Conservation (phyloP, 2,888 invertebrate genomes). For the Gnatocerus cornutus region DNA sequence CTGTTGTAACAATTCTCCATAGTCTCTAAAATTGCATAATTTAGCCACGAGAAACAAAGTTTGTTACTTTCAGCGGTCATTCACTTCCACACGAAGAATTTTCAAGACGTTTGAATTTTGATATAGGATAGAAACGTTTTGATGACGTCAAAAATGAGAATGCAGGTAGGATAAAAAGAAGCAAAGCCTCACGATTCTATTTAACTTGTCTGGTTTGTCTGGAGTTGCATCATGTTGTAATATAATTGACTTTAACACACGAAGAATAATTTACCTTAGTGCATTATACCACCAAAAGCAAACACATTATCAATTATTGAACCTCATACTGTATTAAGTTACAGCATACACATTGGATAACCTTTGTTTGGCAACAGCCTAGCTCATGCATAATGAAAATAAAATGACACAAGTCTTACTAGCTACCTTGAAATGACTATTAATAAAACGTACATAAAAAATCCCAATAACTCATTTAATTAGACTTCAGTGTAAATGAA, state of each 20-base stretch:
- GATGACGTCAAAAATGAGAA: no score
- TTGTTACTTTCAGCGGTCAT: no score
- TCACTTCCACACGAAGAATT: neutral
- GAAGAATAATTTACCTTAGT: conserved; percentile 48
- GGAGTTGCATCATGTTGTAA: conserved; percentile 5
- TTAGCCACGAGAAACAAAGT: no score
- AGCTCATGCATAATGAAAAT: conserved; percentile 34
- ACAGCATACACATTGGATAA: conserved; percentile 37
- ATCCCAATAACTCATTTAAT: conserved; percentile 21
- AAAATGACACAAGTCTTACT: conserved; percentile 13
- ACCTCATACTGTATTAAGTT: conserved; percentile 26
- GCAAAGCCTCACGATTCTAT: no score
- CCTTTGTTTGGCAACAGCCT: conserved; percentile 37
- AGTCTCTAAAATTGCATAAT: no score
- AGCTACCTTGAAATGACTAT: conserved; percentile 25
- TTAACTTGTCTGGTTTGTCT: neutral
- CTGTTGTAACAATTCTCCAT: no score
- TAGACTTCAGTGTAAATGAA: conserved; percentile 6
- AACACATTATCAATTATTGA: conserved; percentile 54
- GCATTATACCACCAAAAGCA: conserved; percentile 47
- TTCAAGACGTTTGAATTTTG: neutral
- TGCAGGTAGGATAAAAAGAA: no score
- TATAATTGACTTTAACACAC: conserved; percentile 13
- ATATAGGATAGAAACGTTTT: neutral
- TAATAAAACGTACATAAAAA: conserved; percentile 26